Evolutionary conservation across 2,797 vertebrate species (phyloP), one percentile per base, ranked within the genome.

Genomic region (Argentina silus): DNA sequence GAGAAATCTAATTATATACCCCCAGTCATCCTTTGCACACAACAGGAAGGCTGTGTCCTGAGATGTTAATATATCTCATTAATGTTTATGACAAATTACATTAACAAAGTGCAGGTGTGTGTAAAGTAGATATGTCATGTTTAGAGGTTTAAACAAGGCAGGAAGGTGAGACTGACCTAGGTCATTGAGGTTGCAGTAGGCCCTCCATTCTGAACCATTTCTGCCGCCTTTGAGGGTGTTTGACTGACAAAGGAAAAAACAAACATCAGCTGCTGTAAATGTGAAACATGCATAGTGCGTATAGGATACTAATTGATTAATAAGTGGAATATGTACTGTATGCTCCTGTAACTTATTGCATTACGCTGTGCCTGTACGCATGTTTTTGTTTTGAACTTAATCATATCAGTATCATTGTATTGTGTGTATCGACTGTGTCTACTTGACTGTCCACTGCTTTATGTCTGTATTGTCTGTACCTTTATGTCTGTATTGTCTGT

Each of bases 131-230:
- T 8, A 56, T 65, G 69, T 70, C 56, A 27, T 55, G 72, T 55
- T n/a, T 75, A 8, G 69, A 56, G 63, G 56, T 19, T 8, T 12
- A 8, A 12, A 48, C 47, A 2, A 62, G 48, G 50, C 62, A 15
- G 57, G 42, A 50, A 12, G 43, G 45, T 70, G 55, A 71, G 69
- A 96, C 96, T 96, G 86, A 98, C 97, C 96, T 88, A 97, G 93
- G 88, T 97, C 96, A 83, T 95, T 96, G 89, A 97, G 95, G 93
- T 95, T 97, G 94, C 95, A 96, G 95, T 97, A 97, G 69, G 95
- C 92, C 91, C 96, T 95, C 97, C 97, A 97, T 83, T 96, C 95
- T 80, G 95, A 91, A 81, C 94, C 92, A 74, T 93, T 95, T 91
- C 95, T 94, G 91, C 79, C 87, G 80, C 79, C 87, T 79, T 92